Evolutionary conservation across 2,888 invertebrate genomes (phyloP).

Genomic region (Limnephilus lunatus): DNA sequence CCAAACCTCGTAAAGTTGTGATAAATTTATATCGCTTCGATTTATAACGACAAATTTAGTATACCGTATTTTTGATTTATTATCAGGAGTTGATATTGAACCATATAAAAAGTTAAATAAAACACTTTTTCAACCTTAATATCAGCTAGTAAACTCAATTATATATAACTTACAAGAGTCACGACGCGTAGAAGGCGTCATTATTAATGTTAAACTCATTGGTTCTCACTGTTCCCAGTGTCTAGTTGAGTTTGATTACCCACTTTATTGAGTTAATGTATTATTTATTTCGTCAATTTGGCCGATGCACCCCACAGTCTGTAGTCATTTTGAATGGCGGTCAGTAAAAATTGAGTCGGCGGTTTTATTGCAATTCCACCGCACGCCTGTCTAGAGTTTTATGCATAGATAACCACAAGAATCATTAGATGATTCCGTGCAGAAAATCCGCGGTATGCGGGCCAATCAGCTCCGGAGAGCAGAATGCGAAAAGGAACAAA

Average conservation of each 20-base stretch:
- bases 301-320: slow-evolving; percentile 23
- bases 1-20: neutral
- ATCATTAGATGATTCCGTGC: slow-evolving; percentile 63
- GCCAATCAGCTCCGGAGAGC: slow-evolving; percentile 36
- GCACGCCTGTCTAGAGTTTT: slow-evolving; percentile 50
- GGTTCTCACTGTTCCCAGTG: neutral
- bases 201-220: neutral
- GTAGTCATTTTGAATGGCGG: slow-evolving; percentile 34
- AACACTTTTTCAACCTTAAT: neutral
- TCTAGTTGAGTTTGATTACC: neutral
- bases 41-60: neutral
- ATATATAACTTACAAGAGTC: neutral
- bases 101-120: neutral
- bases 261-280: slow-evolving; percentile 6
- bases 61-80: neutral
- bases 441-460: slow-evolving; percentile 61
- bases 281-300: slow-evolving; percentile 17
- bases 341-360: slow-evolving; percentile 23
- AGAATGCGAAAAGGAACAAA: slow-evolving; percentile 27
- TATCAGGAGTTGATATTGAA: neutral
- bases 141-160: neutral
- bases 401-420: slow-evolving; percentile 62
- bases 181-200: neutral
- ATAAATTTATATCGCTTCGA: neutral
- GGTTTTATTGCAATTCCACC: slow-evolving; percentile 61